Conservation (phyloP, 1,140 invertebrate genomes). For the Cheumatopsyche charites region DNA sequence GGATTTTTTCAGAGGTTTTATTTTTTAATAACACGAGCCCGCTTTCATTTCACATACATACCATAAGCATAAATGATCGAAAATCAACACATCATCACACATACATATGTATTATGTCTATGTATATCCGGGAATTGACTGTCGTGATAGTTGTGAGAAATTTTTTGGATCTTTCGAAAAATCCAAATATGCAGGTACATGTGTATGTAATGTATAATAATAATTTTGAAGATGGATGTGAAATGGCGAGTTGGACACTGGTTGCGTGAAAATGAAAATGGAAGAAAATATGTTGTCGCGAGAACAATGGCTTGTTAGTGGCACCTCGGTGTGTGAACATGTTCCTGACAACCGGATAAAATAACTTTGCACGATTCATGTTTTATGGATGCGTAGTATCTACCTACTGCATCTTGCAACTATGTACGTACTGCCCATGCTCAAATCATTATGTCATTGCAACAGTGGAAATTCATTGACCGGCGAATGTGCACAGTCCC, state of each 20-base stretch:
- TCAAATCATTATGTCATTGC: too few species aligned
- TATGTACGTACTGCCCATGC: too few species aligned
- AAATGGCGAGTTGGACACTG: neutral
- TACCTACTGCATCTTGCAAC: too few species aligned
- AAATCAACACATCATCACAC: too few species aligned
- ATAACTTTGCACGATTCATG: conserved; percentile 12
- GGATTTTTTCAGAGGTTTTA: too few species aligned
- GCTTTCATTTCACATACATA: neutral
- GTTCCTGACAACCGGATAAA: conserved; percentile 5
- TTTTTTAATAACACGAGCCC: too few species aligned
- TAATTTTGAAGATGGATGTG: neutral
- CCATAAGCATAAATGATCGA: too few species aligned
- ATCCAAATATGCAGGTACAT: neutral
- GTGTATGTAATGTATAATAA: neutral
- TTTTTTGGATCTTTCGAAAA: neutral
- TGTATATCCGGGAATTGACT: too few species aligned
- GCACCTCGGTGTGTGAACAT: conserved; percentile 19
- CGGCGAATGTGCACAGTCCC: too few species aligned
- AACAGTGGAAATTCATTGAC: too few species aligned
- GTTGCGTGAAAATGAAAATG: neutral
- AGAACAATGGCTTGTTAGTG: conserved; percentile 33
- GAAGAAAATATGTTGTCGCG: neutral
- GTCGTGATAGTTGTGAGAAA: too few species aligned
- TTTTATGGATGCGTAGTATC: conserved; percentile 19
- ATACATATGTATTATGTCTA: too few species aligned